Evolutionary conservation across 2,113 vertebrate species (phyloP).

Genomic region (Pteruthius melanotis): DNA sequence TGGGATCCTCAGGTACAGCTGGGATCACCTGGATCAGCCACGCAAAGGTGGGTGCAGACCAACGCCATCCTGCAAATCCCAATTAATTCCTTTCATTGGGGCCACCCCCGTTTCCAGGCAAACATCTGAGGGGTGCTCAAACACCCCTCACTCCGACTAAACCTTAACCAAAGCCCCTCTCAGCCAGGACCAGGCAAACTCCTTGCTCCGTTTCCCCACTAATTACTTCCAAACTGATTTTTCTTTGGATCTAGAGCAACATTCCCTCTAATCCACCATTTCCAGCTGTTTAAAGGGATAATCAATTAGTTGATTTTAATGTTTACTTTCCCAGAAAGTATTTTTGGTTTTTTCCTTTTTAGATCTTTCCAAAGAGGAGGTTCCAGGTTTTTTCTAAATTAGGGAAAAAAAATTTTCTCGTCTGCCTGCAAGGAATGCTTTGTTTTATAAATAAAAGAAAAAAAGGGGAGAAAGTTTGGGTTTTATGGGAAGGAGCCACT

Average conservation of each 20-base stretch:
- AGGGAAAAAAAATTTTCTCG: neutral
- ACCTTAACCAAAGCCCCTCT: neutral
- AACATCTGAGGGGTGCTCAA: neutral
- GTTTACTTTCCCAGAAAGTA: neutral
- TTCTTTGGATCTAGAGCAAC: neutral
- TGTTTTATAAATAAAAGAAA: neutral
- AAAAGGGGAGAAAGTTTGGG: neutral
- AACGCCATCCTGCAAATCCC: neutral
- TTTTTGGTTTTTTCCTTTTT: neutral
- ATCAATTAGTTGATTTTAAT: neutral
- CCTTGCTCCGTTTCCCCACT: neutral
- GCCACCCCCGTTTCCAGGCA: neutral
- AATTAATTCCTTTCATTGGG: neutral
- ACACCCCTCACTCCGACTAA: neutral
- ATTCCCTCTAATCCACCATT: neutral
- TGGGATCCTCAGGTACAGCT: neutral
- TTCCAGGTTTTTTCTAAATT: neutral
- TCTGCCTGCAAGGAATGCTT: neutral
- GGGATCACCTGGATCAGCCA: no score
- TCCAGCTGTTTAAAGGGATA: neutral
- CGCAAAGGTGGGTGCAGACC: neutral
- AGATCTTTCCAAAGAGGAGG: neutral
- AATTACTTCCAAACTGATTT: neutral
- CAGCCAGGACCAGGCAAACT: neutral
- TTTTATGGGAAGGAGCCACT: neutral